Conservation (phyloP, 2,113 vertebrate species). For the Tauraco erythrolophus region DNA sequence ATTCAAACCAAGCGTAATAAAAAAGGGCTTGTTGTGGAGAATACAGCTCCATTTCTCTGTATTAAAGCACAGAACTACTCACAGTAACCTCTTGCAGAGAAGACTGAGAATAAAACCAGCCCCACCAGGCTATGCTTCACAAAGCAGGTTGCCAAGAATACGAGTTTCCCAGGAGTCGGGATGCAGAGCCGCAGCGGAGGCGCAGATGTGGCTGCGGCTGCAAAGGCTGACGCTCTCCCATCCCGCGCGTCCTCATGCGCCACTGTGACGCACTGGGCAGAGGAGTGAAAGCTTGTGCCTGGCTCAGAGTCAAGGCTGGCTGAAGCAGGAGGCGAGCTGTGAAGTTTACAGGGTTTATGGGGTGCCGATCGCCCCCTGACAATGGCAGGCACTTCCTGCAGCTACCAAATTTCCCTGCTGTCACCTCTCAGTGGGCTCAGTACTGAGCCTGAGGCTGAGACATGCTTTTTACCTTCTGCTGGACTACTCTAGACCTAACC, state of each 20-base stretch:
- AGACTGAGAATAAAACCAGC: conserved; percentile 43
- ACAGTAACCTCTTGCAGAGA: conserved; percentile 40
- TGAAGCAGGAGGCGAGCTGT: neutral
- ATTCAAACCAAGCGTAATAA: conserved; percentile 63
- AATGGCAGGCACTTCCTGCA: neutral
- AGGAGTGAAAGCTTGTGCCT: neutral
- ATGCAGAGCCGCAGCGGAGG: neutral
- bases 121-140: neutral
- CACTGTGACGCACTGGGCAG: accelerated
- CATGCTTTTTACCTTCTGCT: neutral
- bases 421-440: neutral
- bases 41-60: conserved; percentile 58
- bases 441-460: neutral
- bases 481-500: neutral
- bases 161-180: neutral
- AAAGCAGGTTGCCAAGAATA: conserved; percentile 41
- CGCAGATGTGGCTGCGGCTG: neutral
- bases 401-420: neutral
- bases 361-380: neutral
- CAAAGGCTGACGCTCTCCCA: neutral
- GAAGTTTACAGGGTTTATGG: neutral
- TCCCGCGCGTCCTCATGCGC: accelerated
- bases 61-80: conserved; percentile 60
- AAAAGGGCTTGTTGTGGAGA: conserved; percentile 49
- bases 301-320: neutral